Evolutionary conservation across 37 sponge, comb jelly and placozoan species (phyloP), one percentile per base, ranked within the genome.

Genomic region (Cladorhizidae sp.): DNA sequence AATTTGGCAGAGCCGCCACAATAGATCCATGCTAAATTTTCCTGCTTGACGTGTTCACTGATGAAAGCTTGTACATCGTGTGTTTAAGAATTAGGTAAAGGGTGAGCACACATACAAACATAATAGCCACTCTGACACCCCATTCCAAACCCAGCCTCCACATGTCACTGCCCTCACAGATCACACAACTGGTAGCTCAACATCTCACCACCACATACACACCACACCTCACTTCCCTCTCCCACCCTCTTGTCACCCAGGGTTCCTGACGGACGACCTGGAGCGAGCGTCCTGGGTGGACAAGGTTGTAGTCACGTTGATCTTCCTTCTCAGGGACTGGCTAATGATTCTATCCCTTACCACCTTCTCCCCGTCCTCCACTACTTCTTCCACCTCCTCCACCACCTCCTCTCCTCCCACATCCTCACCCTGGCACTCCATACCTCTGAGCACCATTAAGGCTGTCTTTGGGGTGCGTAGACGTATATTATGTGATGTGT

Each of bases 291-390:
- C 78, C 15, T 77, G 78, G 78, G 64, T 77, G 39, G 78, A 77
- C 62, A 77, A 77, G 65, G 50, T 77, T 1, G 29, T 92, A 8
- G 77, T 84, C 42, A 68, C 85, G 1, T 73, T 88, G 31, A 18
- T 92, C 12, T 37, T 88, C 63, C 85, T 85, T 73, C 77, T 92
- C 26, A 58, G 93, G 18, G 93, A 92, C 84, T 92, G 93, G 93
- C 25, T 80, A 21, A 81, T 88, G 67, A 65, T 67, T 36, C 80
- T 88, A 18, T 82, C 93, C 11, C 28, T 88, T 1, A 8, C 63
- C 62, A 17, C 62, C 12, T 17, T 12, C 62, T 61, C 62, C 29
- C 15, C 62, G 3, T 28, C 62, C 29, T 7, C 29, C 15, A 17
- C 62, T 12, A 7, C 29, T 17, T 61, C 62, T 17, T 7, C 28